These are phyloP conservation scores for Megalops cyprinoides DNA, from an alignment of 2,797 vertebrate genomes.

Conservation along the genomic window DNA sequence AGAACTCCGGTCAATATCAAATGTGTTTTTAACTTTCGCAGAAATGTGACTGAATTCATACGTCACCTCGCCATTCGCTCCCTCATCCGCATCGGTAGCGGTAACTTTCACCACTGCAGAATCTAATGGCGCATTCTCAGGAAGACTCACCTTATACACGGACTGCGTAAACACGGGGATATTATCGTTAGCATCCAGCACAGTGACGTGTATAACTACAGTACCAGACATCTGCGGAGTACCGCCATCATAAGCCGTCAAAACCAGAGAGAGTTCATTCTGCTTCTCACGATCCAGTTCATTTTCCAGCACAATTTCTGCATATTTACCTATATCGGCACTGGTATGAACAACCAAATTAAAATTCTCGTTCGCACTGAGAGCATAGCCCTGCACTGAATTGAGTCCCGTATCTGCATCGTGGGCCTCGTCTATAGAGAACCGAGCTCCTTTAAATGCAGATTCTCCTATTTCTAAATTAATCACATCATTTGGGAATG, in stretches of 20 bases:
- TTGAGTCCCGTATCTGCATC: constrained; percentile 19
- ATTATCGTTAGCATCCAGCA: constrained; percentile 79
- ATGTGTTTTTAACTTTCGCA: constrained; percentile 47
- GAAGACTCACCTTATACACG: constrained; percentile 65
- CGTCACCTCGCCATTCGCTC: constrained; percentile 65
- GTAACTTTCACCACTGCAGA: constrained; percentile 62
- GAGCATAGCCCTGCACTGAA: not conserved
- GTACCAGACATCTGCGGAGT: constrained; percentile 67
- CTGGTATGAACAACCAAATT: constrained; percentile 22
- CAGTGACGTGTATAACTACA: constrained; percentile 62
- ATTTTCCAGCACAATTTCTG: too few species aligned
- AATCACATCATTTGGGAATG: not conserved
- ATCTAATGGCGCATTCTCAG: constrained; percentile 65
- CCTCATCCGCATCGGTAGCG: constrained; percentile 72
- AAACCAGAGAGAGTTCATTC: constrained; percentile 40
- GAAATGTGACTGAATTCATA: constrained; percentile 64
- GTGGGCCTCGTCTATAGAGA: not conserved
- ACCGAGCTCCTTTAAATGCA: not conserved
- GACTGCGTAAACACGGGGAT: constrained; percentile 62
- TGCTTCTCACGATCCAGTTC: constrained; percentile 59
- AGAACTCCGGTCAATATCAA: constrained; percentile 51
- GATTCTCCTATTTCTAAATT: not conserved
- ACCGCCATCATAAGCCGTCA: constrained; percentile 69
- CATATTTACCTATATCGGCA: too few species aligned
- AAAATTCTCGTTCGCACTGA: constrained; percentile 61